Percentiles rank a stretch among this genome's conserved stretches.
These are phyloP conservation scores for Salminus brasiliensis DNA, from an alignment of 2,113 vertebrate species.

Conservation along the genomic window DNA sequence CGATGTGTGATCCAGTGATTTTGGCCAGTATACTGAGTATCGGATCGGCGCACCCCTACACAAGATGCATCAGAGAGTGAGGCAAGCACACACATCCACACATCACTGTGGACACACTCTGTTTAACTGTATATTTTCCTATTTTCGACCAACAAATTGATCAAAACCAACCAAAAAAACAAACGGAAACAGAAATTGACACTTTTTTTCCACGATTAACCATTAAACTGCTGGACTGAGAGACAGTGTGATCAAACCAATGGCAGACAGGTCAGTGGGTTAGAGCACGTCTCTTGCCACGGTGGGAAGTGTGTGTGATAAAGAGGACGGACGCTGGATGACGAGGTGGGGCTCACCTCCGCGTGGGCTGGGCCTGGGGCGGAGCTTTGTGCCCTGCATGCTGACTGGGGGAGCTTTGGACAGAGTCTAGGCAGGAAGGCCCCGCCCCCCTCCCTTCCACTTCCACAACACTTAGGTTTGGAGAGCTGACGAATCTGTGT, in stretches of 20 bases:
- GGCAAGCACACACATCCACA: slow-evolving; percentile 32
- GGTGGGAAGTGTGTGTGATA: slow-evolving; percentile 25
- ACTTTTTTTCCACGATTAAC: slow-evolving; percentile 7
- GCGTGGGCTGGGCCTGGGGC: slow-evolving; percentile 45
- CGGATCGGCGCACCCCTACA: no score
- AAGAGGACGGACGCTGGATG: slow-evolving; percentile 56
- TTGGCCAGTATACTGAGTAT: no score
- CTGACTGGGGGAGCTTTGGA: slow-evolving; percentile 62
- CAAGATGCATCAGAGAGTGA: slow-evolving; percentile 40
- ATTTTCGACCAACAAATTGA: background rate
- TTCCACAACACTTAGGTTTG: slow-evolving; percentile 66
- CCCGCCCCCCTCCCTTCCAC: slow-evolving; percentile 64
- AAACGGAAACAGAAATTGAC: slow-evolving; percentile 8
- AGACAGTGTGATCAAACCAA: slow-evolving; percentile 49
- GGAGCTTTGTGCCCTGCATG: slow-evolving; percentile 62
- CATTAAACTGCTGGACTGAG: slow-evolving; percentile 19
- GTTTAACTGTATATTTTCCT: background rate
- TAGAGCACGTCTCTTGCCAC: slow-evolving; percentile 46
- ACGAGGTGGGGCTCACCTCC: slow-evolving; percentile 61
- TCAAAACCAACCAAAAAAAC: background rate
- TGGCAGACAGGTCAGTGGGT: slow-evolving; percentile 44
- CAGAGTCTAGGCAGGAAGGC: slow-evolving; percentile 54
- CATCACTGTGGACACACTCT: slow-evolving; percentile 35
- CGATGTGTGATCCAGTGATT: no score
- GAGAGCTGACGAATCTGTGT: slow-evolving; percentile 66